Evolutionary conservation across 1,140 invertebrate species (phyloP).

Genomic region (Scylla paramamosain): DNA sequence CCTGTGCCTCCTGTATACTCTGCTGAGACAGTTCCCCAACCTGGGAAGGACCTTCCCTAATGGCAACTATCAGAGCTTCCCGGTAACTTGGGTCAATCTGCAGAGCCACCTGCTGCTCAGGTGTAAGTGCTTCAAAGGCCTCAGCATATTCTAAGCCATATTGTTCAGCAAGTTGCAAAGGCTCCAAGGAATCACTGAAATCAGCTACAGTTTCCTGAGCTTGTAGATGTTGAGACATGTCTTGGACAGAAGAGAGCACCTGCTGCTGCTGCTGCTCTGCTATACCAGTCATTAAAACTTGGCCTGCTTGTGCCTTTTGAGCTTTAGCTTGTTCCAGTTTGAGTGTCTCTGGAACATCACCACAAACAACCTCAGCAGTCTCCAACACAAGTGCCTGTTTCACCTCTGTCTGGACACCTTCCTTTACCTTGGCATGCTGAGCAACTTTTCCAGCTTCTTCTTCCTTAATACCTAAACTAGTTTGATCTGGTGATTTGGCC

Average conservation of each 20-base stretch:
- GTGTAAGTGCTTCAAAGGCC: slow-evolving; percentile 45
- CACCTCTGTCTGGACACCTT: slow-evolving; percentile 66
- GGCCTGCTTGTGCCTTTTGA: slow-evolving; percentile 64
- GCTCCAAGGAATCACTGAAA: slow-evolving; percentile 73
- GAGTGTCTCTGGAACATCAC: slow-evolving; percentile 52
- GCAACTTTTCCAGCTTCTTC: too few species aligned
- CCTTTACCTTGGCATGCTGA: slow-evolving; percentile 63
- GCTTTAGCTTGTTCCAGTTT: slow-evolving; percentile 69
- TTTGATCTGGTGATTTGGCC: too few species aligned
- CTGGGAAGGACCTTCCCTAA: slow-evolving; percentile 52
- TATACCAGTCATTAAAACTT: slow-evolving; percentile 59
- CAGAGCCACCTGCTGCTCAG: slow-evolving; percentile 65
- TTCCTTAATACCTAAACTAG: too few species aligned
- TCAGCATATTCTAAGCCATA: slow-evolving; percentile 67
- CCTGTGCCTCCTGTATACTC: slow-evolving; percentile 71
- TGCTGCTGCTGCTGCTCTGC: slow-evolving; percentile 73
- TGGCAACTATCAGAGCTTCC: slow-evolving; percentile 62
- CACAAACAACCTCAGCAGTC: slow-evolving; percentile 65
- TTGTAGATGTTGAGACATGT: slow-evolving; percentile 48
- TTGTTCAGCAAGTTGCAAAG: slow-evolving; percentile 58
- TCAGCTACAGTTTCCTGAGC: slow-evolving; percentile 56
- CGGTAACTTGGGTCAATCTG: slow-evolving; percentile 66
- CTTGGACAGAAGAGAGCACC: slow-evolving; percentile 56
- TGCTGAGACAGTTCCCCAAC: slow-evolving; percentile 57
- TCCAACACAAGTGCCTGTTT: slow-evolving; percentile 64